phyloP scores from a whole-genome alignment of 2,113 vertebrate genomes.

The Cathartes aura region DNA sequence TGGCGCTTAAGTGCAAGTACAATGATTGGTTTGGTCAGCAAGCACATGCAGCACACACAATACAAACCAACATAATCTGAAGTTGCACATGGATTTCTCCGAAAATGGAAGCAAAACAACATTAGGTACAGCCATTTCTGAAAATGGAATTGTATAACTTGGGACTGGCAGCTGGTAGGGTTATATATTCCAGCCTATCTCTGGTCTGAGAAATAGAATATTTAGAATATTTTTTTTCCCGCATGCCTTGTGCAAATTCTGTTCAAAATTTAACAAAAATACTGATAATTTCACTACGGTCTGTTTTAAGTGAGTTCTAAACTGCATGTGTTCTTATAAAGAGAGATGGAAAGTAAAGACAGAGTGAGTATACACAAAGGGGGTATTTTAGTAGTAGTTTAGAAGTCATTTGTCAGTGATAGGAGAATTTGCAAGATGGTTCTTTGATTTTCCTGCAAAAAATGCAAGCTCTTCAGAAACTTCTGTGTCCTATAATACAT shows the following conservation, averaged over 20 bases:
- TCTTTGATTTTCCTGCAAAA: background rate
- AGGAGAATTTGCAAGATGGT: background rate
- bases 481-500: background rate
- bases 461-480: background rate
- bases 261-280: background rate
- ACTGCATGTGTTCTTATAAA: background rate
- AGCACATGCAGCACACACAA: background rate
- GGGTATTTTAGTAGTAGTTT: background rate
- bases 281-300: background rate
- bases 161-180: background rate
- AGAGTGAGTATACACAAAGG: background rate
- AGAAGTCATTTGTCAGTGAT: background rate
- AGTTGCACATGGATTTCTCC: background rate
- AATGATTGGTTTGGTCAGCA: background rate
- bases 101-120: background rate
- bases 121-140: background rate
- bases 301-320: background rate
- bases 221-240: background rate
- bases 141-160: background rate
- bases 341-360: background rate
- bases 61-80: background rate
- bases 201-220: background rate
- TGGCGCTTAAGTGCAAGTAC: background rate
- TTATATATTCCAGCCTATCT: background rate
- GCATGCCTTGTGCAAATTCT: background rate